Evolutionary conservation across 1,140 invertebrate genomes (phyloP), one percentile per base, ranked within the genome.

Genomic region (Drosophila biarmipes): DNA sequence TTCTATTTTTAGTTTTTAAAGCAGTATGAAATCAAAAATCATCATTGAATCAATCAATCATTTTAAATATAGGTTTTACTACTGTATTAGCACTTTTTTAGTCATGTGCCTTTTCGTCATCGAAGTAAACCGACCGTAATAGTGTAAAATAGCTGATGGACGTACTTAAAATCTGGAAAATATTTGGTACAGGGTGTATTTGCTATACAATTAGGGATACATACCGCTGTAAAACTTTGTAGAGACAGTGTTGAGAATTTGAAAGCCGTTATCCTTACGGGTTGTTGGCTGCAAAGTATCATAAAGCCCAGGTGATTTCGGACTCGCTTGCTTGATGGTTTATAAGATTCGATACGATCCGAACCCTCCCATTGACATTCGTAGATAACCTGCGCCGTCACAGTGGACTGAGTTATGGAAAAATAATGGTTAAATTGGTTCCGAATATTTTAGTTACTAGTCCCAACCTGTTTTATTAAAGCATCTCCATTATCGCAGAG

Each of bases 121-220:
- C 90, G 46, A 78, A 48, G 45, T 80, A 91, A 24, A 91, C 48
- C 11, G 90, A 91, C 19, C 90, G 71, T 27, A 91, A 52, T 14
- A 91, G 69, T 15, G 90, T 90, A 15, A 91, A 91, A 58, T 91
- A 91, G 29, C 82, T 90, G 74, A 91, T 78, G 34, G 90, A 91
- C 45, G 90, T 78, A 46, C 90, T 91, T 3, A 91, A 54, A 48
- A 91, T 90, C 89, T 91, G 35, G 19, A 53, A 61, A 58, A 62
- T 0, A 37, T 17, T 24, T 38, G 0, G 19, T 10, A 29, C 24
- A 11, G 12, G 34, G 8, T 37, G 15, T 3, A 7, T 31, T n/a
- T 12, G 8, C n/a, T 15, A 2, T 17, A 15, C 15, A 15, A 6
- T 10, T 7, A n/a, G 4, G 4, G 0, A 21, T 35, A 80, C 73